Evolutionary conservation across 2,797 vertebrate genomes (phyloP), one percentile per base, ranked within the genome.

Genomic region (Diglossa cyanea): DNA sequence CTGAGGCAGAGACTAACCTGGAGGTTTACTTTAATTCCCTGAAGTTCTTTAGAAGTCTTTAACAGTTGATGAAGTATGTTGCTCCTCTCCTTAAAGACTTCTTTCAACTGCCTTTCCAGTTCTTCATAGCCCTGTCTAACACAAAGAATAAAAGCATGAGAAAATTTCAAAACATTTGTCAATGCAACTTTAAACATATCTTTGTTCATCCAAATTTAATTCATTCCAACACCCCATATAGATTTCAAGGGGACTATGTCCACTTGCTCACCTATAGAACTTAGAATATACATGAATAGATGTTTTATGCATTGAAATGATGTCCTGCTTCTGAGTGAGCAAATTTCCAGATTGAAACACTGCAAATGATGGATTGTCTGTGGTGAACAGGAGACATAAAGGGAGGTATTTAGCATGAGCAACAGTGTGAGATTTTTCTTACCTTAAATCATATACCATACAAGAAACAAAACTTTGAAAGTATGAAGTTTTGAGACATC

Each of bases 1-100:
- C 5, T 8, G 31, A 44, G 51, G 57, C 5, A 58, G 40, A 87
- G 65, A 84, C 98, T 97, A 60, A 99, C 99, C 99, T 99, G 98
- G 70, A 99, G 98, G 95, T 99, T 99, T 86, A 98, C 98, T 98
- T 99, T 99, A 97, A 99, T 99, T 97, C 98, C 99, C 89, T 99
- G 98, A 93, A 99, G 98, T 94, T 99, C 99, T 97, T 98, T 99
- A 74, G 99, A 99, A 68, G 99, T 99, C 97, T 99, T 99, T 35
- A 99, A 99, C 91, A 99, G 98, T 70, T 99, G 99, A 72, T 98
- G 98, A 92, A 99, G 98, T 92, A 99, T 99, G 93, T 97, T 99
- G 94, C 98, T 99, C 93, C 99, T 97, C 93, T 99, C 99, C 90
- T 98, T 99, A 97, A 99, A 99, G 79, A 99, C 98, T 97, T 99